phyloP scores from a whole-genome alignment of 2,888 invertebrate species.

The Mamestra brassicae region DNA sequence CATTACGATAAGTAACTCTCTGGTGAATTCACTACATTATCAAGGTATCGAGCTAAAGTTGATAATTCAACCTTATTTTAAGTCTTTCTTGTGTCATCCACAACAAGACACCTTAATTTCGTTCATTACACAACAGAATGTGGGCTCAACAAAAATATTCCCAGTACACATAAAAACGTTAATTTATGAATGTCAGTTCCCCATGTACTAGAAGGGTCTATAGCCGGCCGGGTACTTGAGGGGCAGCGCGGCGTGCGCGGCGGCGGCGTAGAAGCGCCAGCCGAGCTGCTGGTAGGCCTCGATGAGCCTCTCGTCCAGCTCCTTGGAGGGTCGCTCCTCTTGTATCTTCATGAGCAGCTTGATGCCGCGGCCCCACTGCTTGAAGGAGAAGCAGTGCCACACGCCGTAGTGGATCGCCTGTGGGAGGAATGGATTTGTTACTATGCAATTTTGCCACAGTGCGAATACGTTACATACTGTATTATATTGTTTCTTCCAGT shows the following conservation, averaged over 20 bases:
- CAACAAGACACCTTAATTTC: not conserved
- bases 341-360: slow-evolving; percentile 94
- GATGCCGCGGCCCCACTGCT: slow-evolving; percentile 95
- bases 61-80: not conserved
- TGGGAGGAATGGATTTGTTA: not conserved
- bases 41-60: not conserved
- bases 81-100: not conserved
- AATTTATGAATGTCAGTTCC: not conserved
- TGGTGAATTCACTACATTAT: not conserved
- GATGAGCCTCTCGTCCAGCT: slow-evolving; percentile 93
- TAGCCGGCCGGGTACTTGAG: slow-evolving; percentile 93
- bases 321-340: slow-evolving; percentile 95
- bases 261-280: slow-evolving; percentile 93
- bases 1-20: no score
- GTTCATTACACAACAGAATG: not conserved
- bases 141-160: not conserved
- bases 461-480: no score
- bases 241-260: slow-evolving; percentile 91
- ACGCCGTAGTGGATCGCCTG: slow-evolving; percentile 94
- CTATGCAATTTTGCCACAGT: not conserved
- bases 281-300: slow-evolving; percentile 92
- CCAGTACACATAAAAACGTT: slow-evolving; percentile 40
- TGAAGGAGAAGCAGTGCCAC: slow-evolving; percentile 95
- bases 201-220: slow-evolving; percentile 92
- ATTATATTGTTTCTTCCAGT: no score